Base-by-base conservation (phyloP, 2,888 invertebrate genomes). In the Morpho helenor region DNA sequence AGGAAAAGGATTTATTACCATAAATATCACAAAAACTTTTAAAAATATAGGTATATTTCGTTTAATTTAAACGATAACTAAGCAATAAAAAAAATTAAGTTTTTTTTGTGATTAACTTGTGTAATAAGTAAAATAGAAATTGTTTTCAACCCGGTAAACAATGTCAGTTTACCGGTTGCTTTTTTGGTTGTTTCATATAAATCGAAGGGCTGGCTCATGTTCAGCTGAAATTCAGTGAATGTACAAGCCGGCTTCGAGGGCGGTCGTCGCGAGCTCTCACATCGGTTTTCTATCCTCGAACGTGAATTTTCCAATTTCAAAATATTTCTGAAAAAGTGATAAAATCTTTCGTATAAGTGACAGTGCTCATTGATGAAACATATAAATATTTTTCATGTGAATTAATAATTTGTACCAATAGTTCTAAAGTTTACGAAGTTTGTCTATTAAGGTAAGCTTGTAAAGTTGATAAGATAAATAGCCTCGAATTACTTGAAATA, bases 161-260 rank as follows among this genome's bases (percentile, higher is more conserved):
- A 31, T 5, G 31, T 31, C 3, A 31, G 31, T 31, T 31, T 31
- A 31, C 31, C 31, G 31, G 31, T 31, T 31, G 5, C 4, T 31
- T 3, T 31, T 31, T 31, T 31, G 31, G 31, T 5, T 31, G 31
- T 31, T 31, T 31, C 31, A 5, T 31, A 31, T 31, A 31, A 31
- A 68, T 64, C 70, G 72, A 71, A 75, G 74, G 76, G 74, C 60
- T 70, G 68, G 68, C 69, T 66, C 61, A 70, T 31, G 31, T 31
- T 31, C 31, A 31, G 31, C 31, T 31, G 31, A 31, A 31, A 71
- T 73, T 76, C 81, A 83, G 82, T 82, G 70, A 71, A 76, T 72
- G 74, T 67, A 71, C 69, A 70, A 75, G 66, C 73, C 59, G 70
- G 67, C 72, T 60, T 66, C 68, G 62, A 72, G 62, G 31, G 66